Base-by-base conservation (phyloP, 2,888 invertebrate genomes). In the Margaritifera margaritifera region DNA sequence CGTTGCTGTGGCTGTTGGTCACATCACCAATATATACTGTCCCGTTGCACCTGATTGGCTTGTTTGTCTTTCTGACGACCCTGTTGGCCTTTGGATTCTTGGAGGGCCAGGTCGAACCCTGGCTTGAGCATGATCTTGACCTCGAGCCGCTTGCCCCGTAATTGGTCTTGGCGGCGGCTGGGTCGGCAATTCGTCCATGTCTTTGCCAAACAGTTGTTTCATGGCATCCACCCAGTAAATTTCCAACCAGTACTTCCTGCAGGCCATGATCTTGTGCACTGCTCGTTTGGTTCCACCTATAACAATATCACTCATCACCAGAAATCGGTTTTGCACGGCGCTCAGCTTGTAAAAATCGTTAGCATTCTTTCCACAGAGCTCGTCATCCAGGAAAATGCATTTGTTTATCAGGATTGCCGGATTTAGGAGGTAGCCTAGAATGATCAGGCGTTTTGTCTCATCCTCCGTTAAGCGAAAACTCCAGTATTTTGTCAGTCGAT, bases 301-400 rank as follows among this genome's bases (percentile, higher is more conserved):
- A 19, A 71, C 54, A 8, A 74, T 57, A 24, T 70, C 68, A 20
- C 63, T 64, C 11, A 68, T 71, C 18, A 74, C 60, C 2, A 74
- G 18, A 18, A 74, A 58, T 19, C 68, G 60, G 4, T 71, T 54
- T 4, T 56, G 58, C 4, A 68, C 68, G 0, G 68, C 63, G 31
- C 66, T 68, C 3, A 74, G 31, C 27, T 74, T 65, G 60, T 63
- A 71, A 53, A 74, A 74, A 57, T 74, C 71, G 60, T 74, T 74
- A 51, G 66, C 62, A 19, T 58, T 62, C 22, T 71, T 52, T 6
- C 68, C 68, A 57, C 74, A 74, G 62, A 74, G 62, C 0, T 68
- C 66, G 19, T 74, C 68, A 52, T 74, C 74, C 53, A 62, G 60
- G 24, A 72, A 72, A 25, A 71, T 55, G 25, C 66, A 72, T 58